Base-by-base conservation (phyloP, 2,888 invertebrate species). In the Limnephilus rhombicus region DNA sequence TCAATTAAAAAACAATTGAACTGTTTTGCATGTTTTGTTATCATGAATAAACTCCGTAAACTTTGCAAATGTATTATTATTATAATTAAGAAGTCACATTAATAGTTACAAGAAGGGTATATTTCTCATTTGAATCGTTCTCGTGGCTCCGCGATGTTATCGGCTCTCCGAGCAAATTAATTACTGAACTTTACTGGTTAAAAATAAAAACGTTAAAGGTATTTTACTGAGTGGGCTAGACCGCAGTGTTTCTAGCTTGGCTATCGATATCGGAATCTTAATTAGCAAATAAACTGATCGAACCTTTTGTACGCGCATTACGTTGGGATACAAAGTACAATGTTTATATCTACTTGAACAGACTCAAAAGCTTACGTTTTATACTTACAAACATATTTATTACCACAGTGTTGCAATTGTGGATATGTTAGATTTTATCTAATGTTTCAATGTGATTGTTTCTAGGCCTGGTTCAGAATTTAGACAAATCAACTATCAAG, bases 151-250 rank as follows among this genome's bases (percentile, higher is more conserved):
- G 49, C 29, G 86, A 86, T 86, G 86, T 45, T 86, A 86, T 86
- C 86, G 49, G 45, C 29, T 86, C 68, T 68, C 49, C 5, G 86
- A n/a, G 86, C 45, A 29, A 86, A 86, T 86, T 86, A 86, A 86
- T 86, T 86, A 86, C 29, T 45, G 15, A 86, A 45, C 86, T 86
- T 86, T 86, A 24, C 37, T 41, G n/a, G 5, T 86, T 45, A 15
- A 18, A 45, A 86, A 86, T 45, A 86, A 86, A 45, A 68, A 68
- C 68, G 24, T 68, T 68, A 68, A 68, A 68, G 53, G 68, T 68
- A 29, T 41, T 41, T 86, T 49, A 24, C n/a, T 49, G 49, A 86
- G 37, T 49, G 7, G 86, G 86, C 45, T 45, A 45, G 86, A 86
- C 86, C 41, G 24, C 49, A 45, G 29, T 68, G 68, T 68, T 68